phyloP scores from a whole-genome alignment of 2,113 vertebrate genomes.

The Mellivora capensis region DNA sequence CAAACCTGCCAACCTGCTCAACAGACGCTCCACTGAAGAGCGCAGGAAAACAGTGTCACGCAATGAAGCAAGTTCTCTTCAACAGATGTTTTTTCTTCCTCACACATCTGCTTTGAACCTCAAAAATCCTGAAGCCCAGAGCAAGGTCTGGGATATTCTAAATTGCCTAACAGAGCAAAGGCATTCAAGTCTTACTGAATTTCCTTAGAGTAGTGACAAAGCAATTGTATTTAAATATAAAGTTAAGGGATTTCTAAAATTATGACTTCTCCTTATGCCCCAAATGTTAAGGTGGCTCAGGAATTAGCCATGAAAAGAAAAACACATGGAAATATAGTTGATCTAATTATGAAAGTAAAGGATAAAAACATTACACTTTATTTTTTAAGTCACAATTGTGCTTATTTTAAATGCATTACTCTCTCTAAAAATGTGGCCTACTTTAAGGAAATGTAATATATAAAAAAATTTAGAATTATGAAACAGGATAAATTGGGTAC shows the following conservation, averaged over 20 bases:
- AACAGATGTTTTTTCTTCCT: slow-evolving; percentile 69
- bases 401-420: not conserved
- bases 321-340: not conserved
- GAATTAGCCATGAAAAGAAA: not conserved
- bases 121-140: slow-evolving; percentile 46
- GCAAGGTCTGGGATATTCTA: slow-evolving; percentile 44
- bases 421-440: not conserved
- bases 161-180: slow-evolving; percentile 42
- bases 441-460: not conserved
- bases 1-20: slow-evolving; percentile 53
- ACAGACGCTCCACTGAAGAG: slow-evolving; percentile 21
- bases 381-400: not conserved
- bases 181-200: slow-evolving; percentile 31
- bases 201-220: not conserved
- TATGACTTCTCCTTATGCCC: not conserved
- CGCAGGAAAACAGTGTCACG: slow-evolving; percentile 27
- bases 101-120: slow-evolving; percentile 69
- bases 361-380: not conserved
- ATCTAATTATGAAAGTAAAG: not conserved
- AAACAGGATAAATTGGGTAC: not conserved
- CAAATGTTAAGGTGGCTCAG: not conserved
- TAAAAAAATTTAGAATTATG: not conserved
- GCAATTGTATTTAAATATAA: not conserved
- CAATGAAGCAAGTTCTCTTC: slow-evolving; percentile 32
- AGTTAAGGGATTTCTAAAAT: slow-evolving; percentile 6